A percentile compares a stretch with the other conserved stretches of the same genome.
phyloP scores from a whole-genome alignment of 2,888 invertebrate genomes.

The Listrodromus nycthemerus region DNA sequence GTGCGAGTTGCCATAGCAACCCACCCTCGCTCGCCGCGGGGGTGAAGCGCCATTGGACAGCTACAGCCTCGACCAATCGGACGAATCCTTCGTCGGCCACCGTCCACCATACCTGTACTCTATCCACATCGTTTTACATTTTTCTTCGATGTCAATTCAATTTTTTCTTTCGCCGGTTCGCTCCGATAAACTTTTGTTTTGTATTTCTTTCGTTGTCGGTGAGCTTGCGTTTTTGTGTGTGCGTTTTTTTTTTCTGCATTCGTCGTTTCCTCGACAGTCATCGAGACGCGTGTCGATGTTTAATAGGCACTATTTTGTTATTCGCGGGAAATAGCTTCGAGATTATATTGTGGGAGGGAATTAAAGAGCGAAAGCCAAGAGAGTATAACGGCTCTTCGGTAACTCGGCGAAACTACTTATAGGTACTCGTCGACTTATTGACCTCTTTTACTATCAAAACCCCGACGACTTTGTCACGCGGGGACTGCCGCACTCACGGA shows the following conservation, averaged over 20 bases:
- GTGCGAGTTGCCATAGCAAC: conserved; percentile 82
- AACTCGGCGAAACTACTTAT: conserved; percentile 65
- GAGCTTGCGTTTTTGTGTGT: too few species aligned
- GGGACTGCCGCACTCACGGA: conserved; percentile 10
- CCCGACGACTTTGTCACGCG: conserved; percentile 24
- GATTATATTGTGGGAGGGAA: neutral
- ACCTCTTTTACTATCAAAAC: conserved; percentile 57
- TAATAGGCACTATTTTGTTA: neutral
- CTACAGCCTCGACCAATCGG: conserved; percentile 76
- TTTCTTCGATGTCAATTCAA: conserved; percentile 2
- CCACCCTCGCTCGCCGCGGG: conserved; percentile 81
- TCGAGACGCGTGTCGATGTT: conserved; percentile 9
- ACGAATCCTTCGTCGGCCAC: conserved; percentile 63
- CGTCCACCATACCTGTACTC: conserved; percentile 55
- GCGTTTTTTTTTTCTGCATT: conserved; percentile 1
- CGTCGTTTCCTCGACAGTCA: neutral
- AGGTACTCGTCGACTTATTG: conserved; percentile 61
- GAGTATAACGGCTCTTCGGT: conserved; percentile 56
- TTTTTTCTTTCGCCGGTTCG: conserved; percentile 68
- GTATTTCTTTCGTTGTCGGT: neutral
- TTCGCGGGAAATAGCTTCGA: conserved; percentile 5
- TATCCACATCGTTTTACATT: neutral
- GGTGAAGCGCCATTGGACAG: conserved; percentile 85
- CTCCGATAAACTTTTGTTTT: conserved; percentile 18
- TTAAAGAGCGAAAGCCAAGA: neutral